Evolutionary conservation across 1,140 invertebrate genomes (phyloP).

Genomic region (Acromyrmex heyeri): DNA sequence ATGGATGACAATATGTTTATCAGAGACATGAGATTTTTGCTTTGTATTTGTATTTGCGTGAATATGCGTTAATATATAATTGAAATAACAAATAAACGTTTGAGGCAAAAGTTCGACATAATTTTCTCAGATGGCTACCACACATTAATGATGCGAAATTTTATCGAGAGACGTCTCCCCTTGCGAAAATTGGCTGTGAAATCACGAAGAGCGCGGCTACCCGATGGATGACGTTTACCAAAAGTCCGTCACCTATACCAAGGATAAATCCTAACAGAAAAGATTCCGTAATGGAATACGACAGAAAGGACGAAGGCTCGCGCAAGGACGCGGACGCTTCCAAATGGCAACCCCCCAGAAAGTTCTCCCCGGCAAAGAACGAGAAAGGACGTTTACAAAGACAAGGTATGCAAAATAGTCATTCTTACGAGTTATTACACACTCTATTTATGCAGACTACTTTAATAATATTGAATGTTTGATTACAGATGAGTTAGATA

Average conservation of each 20-base stretch:
- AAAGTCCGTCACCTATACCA: conserved; percentile 71
- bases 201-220: conserved; percentile 62
- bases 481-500: conserved; percentile 54
- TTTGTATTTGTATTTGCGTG: conserved; percentile 3
- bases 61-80: not conserved
- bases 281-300: conserved; percentile 31
- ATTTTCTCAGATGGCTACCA: conserved; percentile 73
- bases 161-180: conserved; percentile 67
- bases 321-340: conserved; percentile 41
- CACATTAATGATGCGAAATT: conserved; percentile 70
- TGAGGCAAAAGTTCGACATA: not conserved
- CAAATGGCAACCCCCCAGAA: conserved; percentile 73
- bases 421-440: not conserved
- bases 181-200: conserved; percentile 69
- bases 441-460: not conserved
- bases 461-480: not conserved
- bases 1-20: not conserved
- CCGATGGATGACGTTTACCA: conserved; percentile 77
- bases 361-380: conserved; percentile 63
- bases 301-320: not conserved
- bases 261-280: conserved; percentile 62
- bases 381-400: conserved; percentile 23
- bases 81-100: not conserved
- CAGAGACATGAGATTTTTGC: not conserved
- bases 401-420: conserved; percentile 29